Conservation (phyloP, 2,113 vertebrate genomes). For the Rafetus swinhoei region DNA sequence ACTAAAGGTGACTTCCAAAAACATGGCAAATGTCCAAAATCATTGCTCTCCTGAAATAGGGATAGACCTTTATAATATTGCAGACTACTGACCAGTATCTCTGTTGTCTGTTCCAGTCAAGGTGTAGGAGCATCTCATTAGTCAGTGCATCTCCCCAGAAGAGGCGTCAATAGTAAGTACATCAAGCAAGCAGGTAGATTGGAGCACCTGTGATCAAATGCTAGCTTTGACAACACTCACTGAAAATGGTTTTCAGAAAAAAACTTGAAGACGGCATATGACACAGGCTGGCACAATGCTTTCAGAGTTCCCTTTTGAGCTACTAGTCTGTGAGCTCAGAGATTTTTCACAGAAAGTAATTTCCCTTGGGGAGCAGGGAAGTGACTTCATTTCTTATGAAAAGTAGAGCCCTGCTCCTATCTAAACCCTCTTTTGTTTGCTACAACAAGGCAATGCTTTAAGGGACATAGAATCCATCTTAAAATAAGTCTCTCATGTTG, state of each 20-base stretch:
- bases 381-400: conserved; percentile 22
- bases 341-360: conserved; percentile 30
- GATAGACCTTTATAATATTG: no score
- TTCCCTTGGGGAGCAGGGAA: conserved; percentile 31
- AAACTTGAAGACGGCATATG: neutral
- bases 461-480: neutral
- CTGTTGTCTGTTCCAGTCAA: no score
- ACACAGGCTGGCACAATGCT: neutral
- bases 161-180: neutral
- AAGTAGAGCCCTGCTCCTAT: conserved; percentile 3
- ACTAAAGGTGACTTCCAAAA: no score
- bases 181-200: neutral
- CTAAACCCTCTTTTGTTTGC: conserved; percentile 7
- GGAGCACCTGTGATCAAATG: neutral
- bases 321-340: neutral
- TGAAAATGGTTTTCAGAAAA: neutral
- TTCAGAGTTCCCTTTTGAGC: conserved; percentile 15
- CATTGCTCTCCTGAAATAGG: no score
- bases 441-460: conserved; percentile 17
- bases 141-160: neutral
- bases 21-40: no score
- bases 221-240: neutral
- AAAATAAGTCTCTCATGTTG: conserved; percentile 22
- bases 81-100: no score
- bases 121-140: no score